phyloP scores from a whole-genome alignment of 2,797 vertebrate genomes.

The Nannoperca obscura region DNA sequence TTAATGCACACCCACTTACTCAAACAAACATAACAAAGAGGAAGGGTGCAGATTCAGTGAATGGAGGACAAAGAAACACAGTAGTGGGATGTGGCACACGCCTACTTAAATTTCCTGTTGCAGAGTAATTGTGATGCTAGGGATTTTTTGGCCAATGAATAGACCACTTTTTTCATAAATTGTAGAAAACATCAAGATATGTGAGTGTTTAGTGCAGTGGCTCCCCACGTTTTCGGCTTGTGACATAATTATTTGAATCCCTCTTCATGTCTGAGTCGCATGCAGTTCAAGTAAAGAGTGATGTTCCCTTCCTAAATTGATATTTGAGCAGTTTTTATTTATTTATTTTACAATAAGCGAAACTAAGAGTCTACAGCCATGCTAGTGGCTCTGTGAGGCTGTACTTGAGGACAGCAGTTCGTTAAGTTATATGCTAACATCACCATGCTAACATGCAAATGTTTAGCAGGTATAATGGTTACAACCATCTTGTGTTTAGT shows the following conservation, averaged over 20 bases:
- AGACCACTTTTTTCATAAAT: not conserved
- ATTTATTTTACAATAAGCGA: not conserved
- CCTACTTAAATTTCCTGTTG: constrained; percentile 27
- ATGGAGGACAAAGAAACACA: constrained; percentile 42
- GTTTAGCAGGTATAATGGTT: not conserved
- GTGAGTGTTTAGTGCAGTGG: not conserved
- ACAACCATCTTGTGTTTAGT: not conserved
- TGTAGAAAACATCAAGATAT: not conserved
- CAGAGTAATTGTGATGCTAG: not conserved
- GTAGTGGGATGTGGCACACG: constrained; percentile 26
- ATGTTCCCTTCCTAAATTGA: not conserved
- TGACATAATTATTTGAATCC: not conserved
- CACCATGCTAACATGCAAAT: not conserved
- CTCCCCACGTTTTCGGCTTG: not conserved
- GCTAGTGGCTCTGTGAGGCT: not conserved
- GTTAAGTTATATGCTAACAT: not conserved
- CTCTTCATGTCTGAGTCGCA: not conserved
- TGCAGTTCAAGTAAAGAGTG: not conserved
- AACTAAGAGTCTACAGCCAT: not conserved
- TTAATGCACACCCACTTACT: constrained; percentile 43
- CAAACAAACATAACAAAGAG: constrained; percentile 29
- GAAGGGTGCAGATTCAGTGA: constrained; percentile 32
- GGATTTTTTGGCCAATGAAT: not conserved
- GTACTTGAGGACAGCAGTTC: not conserved
- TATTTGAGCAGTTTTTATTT: not conserved